Evolutionary conservation across 2,797 vertebrate species (phyloP).

Genomic region (Rallus crepitans): DNA sequence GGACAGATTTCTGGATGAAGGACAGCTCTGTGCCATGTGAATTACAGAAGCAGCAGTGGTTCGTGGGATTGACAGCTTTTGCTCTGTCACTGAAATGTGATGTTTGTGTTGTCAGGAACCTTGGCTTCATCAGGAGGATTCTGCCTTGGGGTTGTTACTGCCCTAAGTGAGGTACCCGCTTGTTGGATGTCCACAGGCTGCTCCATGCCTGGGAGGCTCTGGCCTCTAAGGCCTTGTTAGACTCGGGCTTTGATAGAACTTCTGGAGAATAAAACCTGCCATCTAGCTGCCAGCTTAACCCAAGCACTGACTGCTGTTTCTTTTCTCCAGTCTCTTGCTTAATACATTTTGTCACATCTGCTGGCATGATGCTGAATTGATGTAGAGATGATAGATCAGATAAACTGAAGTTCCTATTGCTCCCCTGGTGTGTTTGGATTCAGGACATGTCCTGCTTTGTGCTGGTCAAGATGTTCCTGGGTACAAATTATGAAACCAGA

Average conservation of each 20-base stretch:
- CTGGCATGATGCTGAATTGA: constrained; percentile 48
- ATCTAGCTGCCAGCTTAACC: constrained; percentile 5
- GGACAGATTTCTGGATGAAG: neutral
- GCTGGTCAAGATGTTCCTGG: neutral
- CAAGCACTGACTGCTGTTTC: neutral
- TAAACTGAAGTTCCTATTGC: constrained; percentile 26
- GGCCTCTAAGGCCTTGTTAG: neutral
- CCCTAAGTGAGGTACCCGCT: neutral
- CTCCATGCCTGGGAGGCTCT: neutral
- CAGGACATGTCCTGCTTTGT: neutral
- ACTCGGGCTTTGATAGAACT: neutral
- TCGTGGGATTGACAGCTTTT: neutral
- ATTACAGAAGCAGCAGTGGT: neutral
- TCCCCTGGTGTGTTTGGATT: neutral
- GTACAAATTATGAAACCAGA: neutral
- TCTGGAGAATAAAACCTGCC: constrained; percentile 10
- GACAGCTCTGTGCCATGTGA: neutral
- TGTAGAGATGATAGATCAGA: constrained; percentile 56
- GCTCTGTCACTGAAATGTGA: neutral
- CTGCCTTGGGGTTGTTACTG: neutral
- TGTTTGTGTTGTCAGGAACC: neutral
- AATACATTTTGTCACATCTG: constrained; percentile 29
- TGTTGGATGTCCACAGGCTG: neutral
- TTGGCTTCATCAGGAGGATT: neutral
- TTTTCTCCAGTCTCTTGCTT: neutral